Base-by-base conservation (phyloP, 2,797 vertebrate genomes). In the Denticeps clupeoides region DNA sequence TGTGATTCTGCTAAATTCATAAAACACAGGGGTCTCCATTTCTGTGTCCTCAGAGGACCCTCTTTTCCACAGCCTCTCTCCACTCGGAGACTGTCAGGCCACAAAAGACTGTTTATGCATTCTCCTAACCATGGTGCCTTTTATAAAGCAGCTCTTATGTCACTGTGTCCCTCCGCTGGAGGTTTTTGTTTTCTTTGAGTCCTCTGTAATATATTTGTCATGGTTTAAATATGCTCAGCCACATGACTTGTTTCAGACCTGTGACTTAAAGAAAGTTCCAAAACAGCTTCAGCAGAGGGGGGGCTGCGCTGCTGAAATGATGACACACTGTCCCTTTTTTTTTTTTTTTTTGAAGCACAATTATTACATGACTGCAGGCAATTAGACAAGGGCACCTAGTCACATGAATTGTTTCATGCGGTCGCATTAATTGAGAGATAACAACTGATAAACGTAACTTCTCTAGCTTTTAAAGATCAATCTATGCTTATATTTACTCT, bases 211-310 rank as follows among this genome's bases (percentile, higher is more conserved):
- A 51, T 12, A 2, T 60, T 27, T 63, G 63, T 62, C 32, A 67
- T 52, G 58, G 47, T 70, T 56, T 58, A 44, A 6, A n/a, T 13
- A 56, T 58, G 51, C 62, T 56, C 51, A 60, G 56, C 62, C 64
- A 48, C 53, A 56, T 63, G 61, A 68, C 65, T 61, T 51, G 49
- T 41, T 51, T 37, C 15, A 49, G 59, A 62, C 41, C 56, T 63
- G 49, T 65, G 52, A 62, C 59, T 44, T 41, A n/a, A n/a, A 21
- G 5, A 38, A 45, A 48, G 35, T 41, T 59, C 59, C 59, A 65
- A 60, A 71, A 56, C 60, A 74, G 53, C 43, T 23, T 26, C 42
- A 58, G 29, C 31, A 47, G 28, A 41, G 42, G 42, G 29, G 11
- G 46, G 22, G 49, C 15, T 7, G 8, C 16, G 9, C 16, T 37